Evolutionary conservation across 2,113 vertebrate genomes (phyloP).

Genomic region (Pangasianodon hypophthalmus): DNA sequence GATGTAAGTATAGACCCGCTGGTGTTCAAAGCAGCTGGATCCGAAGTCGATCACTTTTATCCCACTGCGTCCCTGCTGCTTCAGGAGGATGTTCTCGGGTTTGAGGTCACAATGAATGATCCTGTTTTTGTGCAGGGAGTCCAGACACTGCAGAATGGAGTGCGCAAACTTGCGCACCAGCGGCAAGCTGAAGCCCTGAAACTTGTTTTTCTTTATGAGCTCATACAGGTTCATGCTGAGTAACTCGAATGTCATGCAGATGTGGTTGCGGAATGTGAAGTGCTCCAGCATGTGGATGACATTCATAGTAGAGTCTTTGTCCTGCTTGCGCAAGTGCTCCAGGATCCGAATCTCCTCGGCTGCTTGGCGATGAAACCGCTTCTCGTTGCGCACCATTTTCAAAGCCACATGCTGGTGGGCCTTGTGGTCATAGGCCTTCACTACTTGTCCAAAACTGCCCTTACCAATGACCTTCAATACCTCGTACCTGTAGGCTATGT

Average conservation of each 20-base stretch:
- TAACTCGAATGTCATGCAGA: conserved; percentile 99
- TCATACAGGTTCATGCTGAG: conserved; percentile 99
- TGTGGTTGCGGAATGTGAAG: conserved; percentile 98
- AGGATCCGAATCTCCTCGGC: conserved; percentile 97
- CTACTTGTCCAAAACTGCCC: conserved; percentile 98
- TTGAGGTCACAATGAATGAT: conserved; percentile 99
- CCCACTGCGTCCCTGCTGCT: conserved; percentile 97
- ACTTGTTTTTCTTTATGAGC: conserved; percentile 99
- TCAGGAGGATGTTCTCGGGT: conserved; percentile 96
- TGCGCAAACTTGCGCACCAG: conserved; percentile 98
- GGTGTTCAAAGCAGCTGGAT: conserved; percentile 97
- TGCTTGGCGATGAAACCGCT: conserved; percentile 97
- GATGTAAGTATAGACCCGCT: conserved; percentile 98
- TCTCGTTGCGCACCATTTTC: conserved; percentile 99
- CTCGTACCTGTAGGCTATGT: conserved; percentile 93
- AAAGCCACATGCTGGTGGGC: conserved; percentile 90
- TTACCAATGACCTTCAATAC: conserved; percentile 98
- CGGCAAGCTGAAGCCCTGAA: conserved; percentile 98
- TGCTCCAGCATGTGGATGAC: conserved; percentile 99
- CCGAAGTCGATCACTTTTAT: conserved; percentile 99
- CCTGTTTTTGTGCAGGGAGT: conserved; percentile 94
- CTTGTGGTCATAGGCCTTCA: conserved; percentile 97
- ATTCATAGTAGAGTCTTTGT: conserved; percentile 96
- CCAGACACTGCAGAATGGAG: conserved; percentile 97
- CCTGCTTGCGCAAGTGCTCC: conserved; percentile 95